Evolutionary conservation across 2,797 vertebrate genomes (phyloP).

Genomic region (Cynopterus sphinx): DNA sequence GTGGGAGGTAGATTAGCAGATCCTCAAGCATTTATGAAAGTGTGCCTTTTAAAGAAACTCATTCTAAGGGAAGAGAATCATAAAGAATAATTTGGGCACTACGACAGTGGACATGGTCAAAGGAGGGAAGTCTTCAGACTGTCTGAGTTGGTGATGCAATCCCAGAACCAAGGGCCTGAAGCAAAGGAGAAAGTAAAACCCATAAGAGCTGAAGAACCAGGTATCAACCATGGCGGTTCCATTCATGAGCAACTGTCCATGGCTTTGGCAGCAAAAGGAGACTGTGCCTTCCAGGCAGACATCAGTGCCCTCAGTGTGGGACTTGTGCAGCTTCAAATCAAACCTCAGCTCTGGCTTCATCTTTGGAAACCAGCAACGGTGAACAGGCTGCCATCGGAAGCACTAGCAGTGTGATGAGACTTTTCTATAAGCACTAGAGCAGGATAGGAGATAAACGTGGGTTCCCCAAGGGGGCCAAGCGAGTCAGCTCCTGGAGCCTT

Average conservation of each 20-base stretch:
- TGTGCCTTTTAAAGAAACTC: neutral
- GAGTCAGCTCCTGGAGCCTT: neutral
- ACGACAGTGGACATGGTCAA: neutral
- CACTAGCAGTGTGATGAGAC: neutral
- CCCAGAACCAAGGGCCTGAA: neutral
- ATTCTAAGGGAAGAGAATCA: neutral
- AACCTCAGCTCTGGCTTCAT: neutral
- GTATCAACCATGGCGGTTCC: neutral
- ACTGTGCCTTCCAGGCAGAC: neutral
- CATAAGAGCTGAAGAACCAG: neutral
- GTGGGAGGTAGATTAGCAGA: neutral
- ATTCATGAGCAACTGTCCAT: neutral
- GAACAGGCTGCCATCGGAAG: neutral
- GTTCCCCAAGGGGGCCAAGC: neutral
- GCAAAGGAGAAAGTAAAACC: neutral
- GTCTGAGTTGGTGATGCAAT: neutral
- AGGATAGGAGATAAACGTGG: neutral
- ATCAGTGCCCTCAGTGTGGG: neutral
- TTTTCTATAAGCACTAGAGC: neutral
- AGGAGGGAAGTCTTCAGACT: neutral
- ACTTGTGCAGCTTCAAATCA: neutral
- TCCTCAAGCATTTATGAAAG: neutral
- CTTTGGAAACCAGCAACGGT: neutral
- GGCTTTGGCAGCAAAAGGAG: neutral
- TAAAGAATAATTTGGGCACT: neutral